Conservation (phyloP, 2,888 invertebrate genomes). For the Drosophila vallismaia region DNA sequence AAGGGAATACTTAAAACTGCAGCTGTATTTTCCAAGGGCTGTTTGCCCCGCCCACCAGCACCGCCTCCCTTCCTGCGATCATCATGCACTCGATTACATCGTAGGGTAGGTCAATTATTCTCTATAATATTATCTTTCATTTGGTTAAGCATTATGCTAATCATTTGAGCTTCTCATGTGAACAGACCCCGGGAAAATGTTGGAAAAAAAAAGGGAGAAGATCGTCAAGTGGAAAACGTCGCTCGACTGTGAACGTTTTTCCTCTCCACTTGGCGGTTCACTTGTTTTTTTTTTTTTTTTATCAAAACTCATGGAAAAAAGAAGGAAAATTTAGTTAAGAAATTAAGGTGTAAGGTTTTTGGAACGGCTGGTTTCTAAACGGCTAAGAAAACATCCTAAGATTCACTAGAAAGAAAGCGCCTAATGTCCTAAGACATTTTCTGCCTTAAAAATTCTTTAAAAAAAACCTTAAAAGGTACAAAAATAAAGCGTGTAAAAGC, state of each 20-base stretch:
- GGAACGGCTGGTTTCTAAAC: too few relatives aligned
- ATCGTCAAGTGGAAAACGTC: conserved; percentile 34
- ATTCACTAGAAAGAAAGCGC: too few relatives aligned
- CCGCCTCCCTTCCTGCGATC: conserved; percentile 31
- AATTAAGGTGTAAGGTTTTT: not conserved
- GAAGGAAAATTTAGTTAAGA: not conserved
- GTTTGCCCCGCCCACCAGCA: conserved; percentile 6
- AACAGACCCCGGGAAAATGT: not conserved
- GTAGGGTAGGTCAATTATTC: conserved; percentile 45
- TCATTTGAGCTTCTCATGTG: conserved; percentile 30
- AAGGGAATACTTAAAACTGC: conserved; percentile 25
- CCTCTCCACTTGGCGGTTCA: not conserved
- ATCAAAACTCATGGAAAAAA: not conserved
- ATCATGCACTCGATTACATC: conserved; percentile 67
- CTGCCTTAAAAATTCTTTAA: too few relatives aligned
- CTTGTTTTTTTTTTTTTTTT: not conserved
- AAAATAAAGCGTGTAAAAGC: too few relatives aligned
- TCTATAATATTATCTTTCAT: conserved; percentile 41
- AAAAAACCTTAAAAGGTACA: too few relatives aligned
- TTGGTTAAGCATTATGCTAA: conserved; percentile 42
- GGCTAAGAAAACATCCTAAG: too few relatives aligned
- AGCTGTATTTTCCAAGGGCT: conserved; percentile 36
- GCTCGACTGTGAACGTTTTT: conserved; percentile 21
- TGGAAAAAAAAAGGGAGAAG: conserved; percentile 9
- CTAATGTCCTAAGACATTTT: too few relatives aligned